Percentiles rank a stretch among this genome's conserved stretches.
These are phyloP conservation scores for Zaprionus obscuricornis DNA, from an alignment of 2,888 invertebrate genomes.

Conservation along the genomic window DNA sequence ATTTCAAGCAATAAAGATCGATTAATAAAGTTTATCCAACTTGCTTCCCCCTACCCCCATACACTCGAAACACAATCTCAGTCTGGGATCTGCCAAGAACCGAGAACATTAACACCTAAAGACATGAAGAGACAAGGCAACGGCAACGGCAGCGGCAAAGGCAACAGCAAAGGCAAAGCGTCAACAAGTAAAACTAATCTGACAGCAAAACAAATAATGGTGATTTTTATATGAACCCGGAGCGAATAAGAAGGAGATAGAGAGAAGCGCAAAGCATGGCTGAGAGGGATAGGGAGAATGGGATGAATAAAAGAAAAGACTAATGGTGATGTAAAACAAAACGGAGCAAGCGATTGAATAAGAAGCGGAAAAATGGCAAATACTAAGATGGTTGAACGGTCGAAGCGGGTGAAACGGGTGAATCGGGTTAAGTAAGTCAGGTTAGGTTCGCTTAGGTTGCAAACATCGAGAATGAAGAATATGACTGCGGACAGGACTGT, in stretches of 20 bases:
- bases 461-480: no score
- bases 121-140: conserved; percentile 34
- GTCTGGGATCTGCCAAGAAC: conserved; percentile 6
- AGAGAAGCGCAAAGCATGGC: background rate
- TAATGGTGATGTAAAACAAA: conserved; percentile 72
- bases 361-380: conserved; percentile 1
- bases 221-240: conserved; percentile 61
- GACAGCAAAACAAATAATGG: conserved; percentile 74
- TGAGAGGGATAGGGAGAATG: background rate
- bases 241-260: background rate
- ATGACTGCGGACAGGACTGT: no score
- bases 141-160: background rate
- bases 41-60: no score
- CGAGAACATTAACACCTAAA: conserved; percentile 52
- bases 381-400: no score
- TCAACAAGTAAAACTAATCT: conserved; percentile 76
- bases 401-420: background rate
- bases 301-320: conserved; percentile 36
- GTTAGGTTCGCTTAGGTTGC: conserved; percentile 9
- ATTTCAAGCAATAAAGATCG: conserved; percentile 42
- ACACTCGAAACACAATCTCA: no score
- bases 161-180: conserved; percentile 33
- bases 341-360: conserved; percentile 39
- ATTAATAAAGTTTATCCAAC: no score
- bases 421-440: conserved; percentile 51